Conservation (phyloP, 1,140 invertebrate species). For the Drosophila insularis region DNA sequence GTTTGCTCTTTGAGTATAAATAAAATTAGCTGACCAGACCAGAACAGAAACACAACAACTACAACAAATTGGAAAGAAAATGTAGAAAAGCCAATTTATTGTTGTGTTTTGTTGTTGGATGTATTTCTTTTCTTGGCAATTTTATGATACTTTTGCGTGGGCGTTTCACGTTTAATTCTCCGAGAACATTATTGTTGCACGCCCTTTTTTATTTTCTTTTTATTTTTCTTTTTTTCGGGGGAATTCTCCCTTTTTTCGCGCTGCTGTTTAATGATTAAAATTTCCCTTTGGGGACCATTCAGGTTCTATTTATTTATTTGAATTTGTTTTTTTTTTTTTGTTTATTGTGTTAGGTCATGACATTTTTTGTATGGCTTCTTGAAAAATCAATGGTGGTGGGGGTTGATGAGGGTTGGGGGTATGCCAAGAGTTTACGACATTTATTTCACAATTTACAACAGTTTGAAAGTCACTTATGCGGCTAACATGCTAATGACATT, state of each 20-base stretch:
- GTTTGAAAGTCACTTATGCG: too few species aligned
- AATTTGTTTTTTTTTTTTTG: conserved; percentile 1
- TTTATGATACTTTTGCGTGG: conserved; percentile 49
- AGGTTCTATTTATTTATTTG: conserved; percentile 20
- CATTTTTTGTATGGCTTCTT: conserved; percentile 11
- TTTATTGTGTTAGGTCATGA: conserved; percentile 64
- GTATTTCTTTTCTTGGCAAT: conserved; percentile 28
- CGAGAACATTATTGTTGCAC: conserved; percentile 30
- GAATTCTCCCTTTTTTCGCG: neutral
- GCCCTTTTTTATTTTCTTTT: conserved; percentile 38
- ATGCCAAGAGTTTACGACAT: neutral
- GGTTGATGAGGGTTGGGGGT: neutral
- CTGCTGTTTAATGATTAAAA: conserved; percentile 26
- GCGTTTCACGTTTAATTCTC: conserved; percentile 48
- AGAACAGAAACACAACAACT: neutral
- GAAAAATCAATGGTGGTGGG: neutral
- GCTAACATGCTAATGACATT: too few species aligned
- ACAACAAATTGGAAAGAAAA: conserved; percentile 20
- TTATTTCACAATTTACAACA: neutral
- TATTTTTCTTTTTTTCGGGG: too few species aligned
- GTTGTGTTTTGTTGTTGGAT: conserved; percentile 4
- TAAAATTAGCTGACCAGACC: conserved; percentile 3
- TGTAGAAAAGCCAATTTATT: conserved; percentile 41
- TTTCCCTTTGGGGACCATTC: conserved; percentile 25
- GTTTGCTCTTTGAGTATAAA: neutral